Evolutionary conservation across 2,797 vertebrate genomes (phyloP), one percentile per base, ranked within the genome.

Genomic region (Phrynocephalus forsythii): DNA sequence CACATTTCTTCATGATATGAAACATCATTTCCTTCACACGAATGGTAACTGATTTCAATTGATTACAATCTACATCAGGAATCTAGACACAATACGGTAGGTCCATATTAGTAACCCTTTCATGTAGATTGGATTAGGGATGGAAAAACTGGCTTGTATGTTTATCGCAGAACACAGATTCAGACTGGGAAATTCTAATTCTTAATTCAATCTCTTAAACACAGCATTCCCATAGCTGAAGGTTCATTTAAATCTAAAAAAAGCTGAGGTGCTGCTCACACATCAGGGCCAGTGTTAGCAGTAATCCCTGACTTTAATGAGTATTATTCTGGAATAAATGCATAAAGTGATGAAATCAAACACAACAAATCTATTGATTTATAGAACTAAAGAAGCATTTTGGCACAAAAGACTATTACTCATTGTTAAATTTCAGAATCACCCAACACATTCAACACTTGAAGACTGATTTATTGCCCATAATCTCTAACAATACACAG

Each of bases 381-480:
- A 0, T 20, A 77, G 86, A 90, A 72, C 0, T 67, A 6, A 5
- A 81, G 50, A 79, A 93, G 79, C 52, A 16, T 16, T 82, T 52
- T 2, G 67, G 90, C 79, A 10, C 56, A 91, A 86, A 82, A 60
- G 69, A 73, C 22, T 89, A 69, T 85, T 92, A 69, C 90, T 94
- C 0, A 85, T 88, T 91, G 84, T 84, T 89, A 93, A 86, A 44
- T 92, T 83, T 24, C 80, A 88, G 50, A 28, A n/a, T 82, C 88
- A 79, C 69, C 86, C 11, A 79, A 9, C 48, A 18, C 63, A 73
- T 72, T 80, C 30, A 3, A 18, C 26, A 44, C 10, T n/a, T 80
- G 26, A 71, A 88, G 90, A 75, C 1, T 48, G 83, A 38, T 84
- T 76, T 22, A 87, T 24, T 82, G 92, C 68, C 95, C 92, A 92